Base-by-base conservation (phyloP, 1,140 invertebrate genomes). In the Wasmannia auropunctata region DNA sequence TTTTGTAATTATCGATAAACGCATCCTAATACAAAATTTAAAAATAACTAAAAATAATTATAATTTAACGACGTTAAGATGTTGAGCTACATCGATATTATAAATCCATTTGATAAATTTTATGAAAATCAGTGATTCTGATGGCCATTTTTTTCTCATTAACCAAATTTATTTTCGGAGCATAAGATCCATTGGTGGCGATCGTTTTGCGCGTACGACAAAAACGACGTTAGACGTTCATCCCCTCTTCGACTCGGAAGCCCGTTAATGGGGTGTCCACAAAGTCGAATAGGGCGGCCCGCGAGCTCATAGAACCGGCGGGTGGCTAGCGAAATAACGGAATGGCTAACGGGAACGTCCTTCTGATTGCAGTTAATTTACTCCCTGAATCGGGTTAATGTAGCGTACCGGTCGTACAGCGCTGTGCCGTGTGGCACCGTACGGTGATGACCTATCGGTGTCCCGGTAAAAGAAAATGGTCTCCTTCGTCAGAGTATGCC, bases 281-380 rank as follows among this genome's bases (percentile, higher is more conserved):
- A 70, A 60, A 67, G 49, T 43, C 60, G 88, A 89, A 89, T 89
- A 80, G 85, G 88, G 87, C 79, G 75, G 63, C 86, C 85, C 79
- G 67, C 62, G 88, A 90, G 89, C 90, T 84, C 86, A 63, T 84
- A 86, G 86, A 90, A 91, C 87, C 86, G 76, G 87, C 74, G 83
- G 86, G 84, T 86, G 87, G 90, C 91, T 87, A 92, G 88, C 86
- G 92, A 91, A 91, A 91, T 91, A 89, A 89, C 91, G 92, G 90
- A 94, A 94, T 91, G 92, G 92, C 91, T 88, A 94, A 91, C 91
- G 88, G 91, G 88, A 91, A 85, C 90, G 88, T 92, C 92, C 91
- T 92, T 91, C 92, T 94, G 94, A 95, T 95, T 95, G 94, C 93
- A 94, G 94, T 94, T 95, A 95, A 95, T 95, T 95, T 94, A 93